Conservation (phyloP, 2,888 invertebrate genomes). For the Merodon equestris region DNA sequence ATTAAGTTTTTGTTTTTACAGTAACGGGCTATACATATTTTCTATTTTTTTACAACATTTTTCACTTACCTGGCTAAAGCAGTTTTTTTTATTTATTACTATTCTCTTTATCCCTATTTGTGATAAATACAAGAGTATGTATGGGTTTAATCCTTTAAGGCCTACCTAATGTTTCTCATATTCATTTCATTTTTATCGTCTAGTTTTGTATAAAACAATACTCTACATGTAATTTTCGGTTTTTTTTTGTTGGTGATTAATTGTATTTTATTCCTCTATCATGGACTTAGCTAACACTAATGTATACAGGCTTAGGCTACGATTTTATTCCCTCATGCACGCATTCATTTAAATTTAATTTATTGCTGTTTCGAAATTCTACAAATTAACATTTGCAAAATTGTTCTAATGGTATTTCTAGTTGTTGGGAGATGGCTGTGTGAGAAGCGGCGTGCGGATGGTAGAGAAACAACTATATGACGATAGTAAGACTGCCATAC, state of each 20-base stretch:
- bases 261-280: constrained; percentile 34
- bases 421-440: no score
- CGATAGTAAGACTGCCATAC: no score
- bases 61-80: constrained; percentile 31
- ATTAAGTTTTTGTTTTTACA: constrained; percentile 32
- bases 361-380: constrained; percentile 49
- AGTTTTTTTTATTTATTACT: neutral
- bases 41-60: neutral
- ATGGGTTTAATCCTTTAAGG: constrained; percentile 20
- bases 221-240: constrained; percentile 46
- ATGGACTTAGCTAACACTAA: constrained; percentile 28
- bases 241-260: constrained; percentile 36
- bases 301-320: constrained; percentile 2
- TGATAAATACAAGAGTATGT: neutral
- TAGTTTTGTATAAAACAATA: constrained; percentile 69
- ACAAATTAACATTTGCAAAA: neutral
- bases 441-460: no score
- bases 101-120: constrained; percentile 1
- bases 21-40: constrained; percentile 11
- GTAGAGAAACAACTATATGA: no score
- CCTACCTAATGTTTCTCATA: constrained; percentile 45
- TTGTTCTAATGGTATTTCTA: no score
- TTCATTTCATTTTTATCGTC: constrained; percentile 46
- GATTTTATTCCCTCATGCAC: constrained; percentile 10
- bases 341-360: constrained; percentile 18